Conservation (phyloP, 2,113 vertebrate genomes). For the Oreocharis arfaki region DNA sequence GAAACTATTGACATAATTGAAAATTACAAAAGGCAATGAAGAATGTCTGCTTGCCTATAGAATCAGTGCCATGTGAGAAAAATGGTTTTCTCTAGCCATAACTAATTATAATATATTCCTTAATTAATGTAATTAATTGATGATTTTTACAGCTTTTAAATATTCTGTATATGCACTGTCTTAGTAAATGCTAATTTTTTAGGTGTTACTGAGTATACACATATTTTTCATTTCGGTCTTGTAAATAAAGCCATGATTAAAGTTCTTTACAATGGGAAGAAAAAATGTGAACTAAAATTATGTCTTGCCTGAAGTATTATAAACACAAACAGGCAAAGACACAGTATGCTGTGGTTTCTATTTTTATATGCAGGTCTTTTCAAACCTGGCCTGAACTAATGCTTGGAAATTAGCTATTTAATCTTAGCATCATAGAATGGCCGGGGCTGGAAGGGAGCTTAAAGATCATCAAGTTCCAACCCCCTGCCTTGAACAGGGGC, state of each 20-base stretch:
- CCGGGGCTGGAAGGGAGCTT: too few relatives aligned
- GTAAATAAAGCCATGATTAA: not conserved
- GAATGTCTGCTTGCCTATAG: constrained; percentile 31
- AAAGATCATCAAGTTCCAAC: not conserved
- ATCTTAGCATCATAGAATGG: not conserved
- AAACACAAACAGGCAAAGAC: not conserved
- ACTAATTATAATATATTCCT: not conserved
- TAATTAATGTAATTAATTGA: not conserved
- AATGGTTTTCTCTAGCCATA: not conserved
- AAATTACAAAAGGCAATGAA: constrained; percentile 16
- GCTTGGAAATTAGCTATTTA: not conserved
- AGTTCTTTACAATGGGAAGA: not conserved
- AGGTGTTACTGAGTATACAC: not conserved
- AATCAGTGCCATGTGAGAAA: constrained; percentile 4
- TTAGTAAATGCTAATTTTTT: not conserved
- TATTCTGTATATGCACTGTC: not conserved
- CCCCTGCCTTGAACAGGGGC: not conserved
- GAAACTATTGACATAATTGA: constrained; percentile 42
- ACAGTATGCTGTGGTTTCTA: not conserved
- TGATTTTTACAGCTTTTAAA: not conserved
- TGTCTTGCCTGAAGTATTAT: not conserved
- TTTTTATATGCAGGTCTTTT: not conserved
- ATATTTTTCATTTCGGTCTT: not conserved
- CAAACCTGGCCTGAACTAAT: not conserved
- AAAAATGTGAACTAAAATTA: not conserved